Conservation (phyloP, 2,888 invertebrate genomes). For the Cantharis rufa region DNA sequence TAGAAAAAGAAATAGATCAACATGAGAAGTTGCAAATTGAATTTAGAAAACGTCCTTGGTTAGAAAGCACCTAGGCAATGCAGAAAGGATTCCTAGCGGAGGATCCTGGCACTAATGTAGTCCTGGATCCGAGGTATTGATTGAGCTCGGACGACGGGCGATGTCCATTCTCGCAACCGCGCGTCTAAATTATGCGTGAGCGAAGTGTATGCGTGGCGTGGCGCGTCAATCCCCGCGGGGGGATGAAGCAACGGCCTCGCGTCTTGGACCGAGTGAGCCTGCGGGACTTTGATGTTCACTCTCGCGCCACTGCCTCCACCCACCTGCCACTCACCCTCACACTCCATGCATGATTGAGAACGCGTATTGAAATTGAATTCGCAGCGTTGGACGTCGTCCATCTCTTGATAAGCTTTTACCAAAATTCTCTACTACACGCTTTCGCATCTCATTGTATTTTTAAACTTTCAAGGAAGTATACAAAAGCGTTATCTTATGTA, state of each 20-base stretch:
- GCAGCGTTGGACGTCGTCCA: conserved; percentile 44
- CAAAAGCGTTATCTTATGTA: background rate
- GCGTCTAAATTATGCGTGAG: conserved; percentile 59
- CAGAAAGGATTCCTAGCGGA: conserved; percentile 31
- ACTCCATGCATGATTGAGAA: conserved; percentile 56
- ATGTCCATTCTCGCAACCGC: conserved; percentile 57
- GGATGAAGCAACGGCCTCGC: conserved; percentile 27
- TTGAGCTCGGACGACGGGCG: conserved; percentile 53
- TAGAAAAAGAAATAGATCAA: conserved; percentile 20
- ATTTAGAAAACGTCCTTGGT: conserved; percentile 27
- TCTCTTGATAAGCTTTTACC: conserved; percentile 46
- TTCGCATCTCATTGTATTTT: conserved; percentile 1
- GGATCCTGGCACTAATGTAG: conserved; percentile 41
- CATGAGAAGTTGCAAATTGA: conserved; percentile 27
- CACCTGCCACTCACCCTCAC: conserved; percentile 39
- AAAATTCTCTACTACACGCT: conserved; percentile 14
- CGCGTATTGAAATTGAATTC: conserved; percentile 59
- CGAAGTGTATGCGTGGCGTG: conserved; percentile 54
- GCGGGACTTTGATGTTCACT: conserved; percentile 48
- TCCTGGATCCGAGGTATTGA: conserved; percentile 54
- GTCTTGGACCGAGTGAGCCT: conserved; percentile 34
- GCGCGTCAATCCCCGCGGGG: conserved; percentile 36
- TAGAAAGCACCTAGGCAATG: conserved; percentile 26
- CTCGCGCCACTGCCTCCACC: conserved; percentile 40
- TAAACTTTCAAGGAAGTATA: background rate